Evolutionary conservation across 2,797 vertebrate species (phyloP), one percentile per base, ranked within the genome.

Genomic region (Delichon dasypus): DNA sequence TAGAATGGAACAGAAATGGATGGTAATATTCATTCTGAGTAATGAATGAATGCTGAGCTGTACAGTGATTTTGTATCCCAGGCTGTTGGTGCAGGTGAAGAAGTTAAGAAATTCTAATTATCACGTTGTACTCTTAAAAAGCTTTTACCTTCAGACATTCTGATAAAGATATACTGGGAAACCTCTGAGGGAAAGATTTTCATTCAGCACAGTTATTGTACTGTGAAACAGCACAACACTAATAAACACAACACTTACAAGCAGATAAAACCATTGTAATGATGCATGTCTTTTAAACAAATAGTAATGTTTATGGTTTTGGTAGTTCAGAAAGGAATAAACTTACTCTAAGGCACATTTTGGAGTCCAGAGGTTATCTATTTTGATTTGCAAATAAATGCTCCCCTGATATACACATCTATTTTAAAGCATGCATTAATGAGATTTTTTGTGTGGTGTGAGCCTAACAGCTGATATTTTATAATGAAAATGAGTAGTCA

Each of bases 351-450:
- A 88, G 60, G 47, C 55, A 40, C 6, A 13, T 70, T 91, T 88
- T 91, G 76, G 50, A 89, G 32, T 77, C 30, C 32, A 85, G 53
- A 70, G 55, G 32, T 78, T 75, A 64, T 91, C 40, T 66, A 15
- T 86, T 89, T 93, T 86, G 58, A 76, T 72, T 91, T 88, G 64
- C 48, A 94, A 88, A 76, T 76, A 94, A 93, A 85, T 51, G 22
- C 22, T 82, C 29, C 64, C 61, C 36, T 91, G 71, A 87, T 87
- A 44, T 50, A 67, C 27, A 26, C 55, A 61, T 85, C 68, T 88
- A 54, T 93, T 96, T 94, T 87, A 85, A 89, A 93, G 42, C 30
- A 44, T 74, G n/a, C 18, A 30, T 88, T 93, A 89, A 82, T 95
- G 65, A 89, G 70, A 57, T 48, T 45, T 72, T 68, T 86, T n/a